Evolutionary conservation across 1,140 invertebrate genomes (phyloP).

Genomic region (Eriocheir sinensis): DNA sequence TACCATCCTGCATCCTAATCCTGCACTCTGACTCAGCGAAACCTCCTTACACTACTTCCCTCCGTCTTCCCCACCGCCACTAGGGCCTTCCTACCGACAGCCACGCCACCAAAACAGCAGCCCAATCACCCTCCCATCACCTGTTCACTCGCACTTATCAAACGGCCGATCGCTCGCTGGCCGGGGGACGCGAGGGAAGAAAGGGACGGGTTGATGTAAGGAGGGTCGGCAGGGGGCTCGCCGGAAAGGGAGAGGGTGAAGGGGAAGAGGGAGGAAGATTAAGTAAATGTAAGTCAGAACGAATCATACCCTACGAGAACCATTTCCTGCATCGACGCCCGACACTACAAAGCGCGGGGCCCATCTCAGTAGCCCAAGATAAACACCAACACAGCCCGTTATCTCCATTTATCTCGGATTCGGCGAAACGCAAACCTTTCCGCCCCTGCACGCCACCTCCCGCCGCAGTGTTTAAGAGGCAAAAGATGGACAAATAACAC

Average conservation of each 20-base stretch:
- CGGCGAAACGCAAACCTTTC: background rate
- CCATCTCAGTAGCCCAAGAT: background rate
- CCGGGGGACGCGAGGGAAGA: background rate
- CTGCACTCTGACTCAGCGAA: background rate
- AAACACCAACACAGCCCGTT: background rate
- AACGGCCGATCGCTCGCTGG: slow-evolving; percentile 36
- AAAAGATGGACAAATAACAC: slow-evolving; percentile 35
- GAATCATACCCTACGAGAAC: too few species aligned
- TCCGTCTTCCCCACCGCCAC: background rate
- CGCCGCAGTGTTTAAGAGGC: background rate
- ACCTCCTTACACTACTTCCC: background rate
- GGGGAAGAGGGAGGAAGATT: background rate
- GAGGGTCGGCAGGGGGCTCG: background rate
- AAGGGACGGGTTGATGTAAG: background rate
- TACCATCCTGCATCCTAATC: background rate
- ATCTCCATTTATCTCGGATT: too few species aligned
- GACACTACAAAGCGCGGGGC: too few species aligned
- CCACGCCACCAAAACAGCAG: slow-evolving; percentile 8
- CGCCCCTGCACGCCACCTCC: background rate
- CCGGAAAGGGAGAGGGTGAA: background rate
- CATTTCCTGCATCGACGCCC: too few species aligned
- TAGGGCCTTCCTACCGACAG: too few species aligned
- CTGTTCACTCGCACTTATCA: slow-evolving; percentile 41
- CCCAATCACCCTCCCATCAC: slow-evolving; percentile 34
- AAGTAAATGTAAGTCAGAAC: too few species aligned